Conservation (phyloP, 2,797 vertebrate genomes). For the Gephyroberyx darwinii region DNA sequence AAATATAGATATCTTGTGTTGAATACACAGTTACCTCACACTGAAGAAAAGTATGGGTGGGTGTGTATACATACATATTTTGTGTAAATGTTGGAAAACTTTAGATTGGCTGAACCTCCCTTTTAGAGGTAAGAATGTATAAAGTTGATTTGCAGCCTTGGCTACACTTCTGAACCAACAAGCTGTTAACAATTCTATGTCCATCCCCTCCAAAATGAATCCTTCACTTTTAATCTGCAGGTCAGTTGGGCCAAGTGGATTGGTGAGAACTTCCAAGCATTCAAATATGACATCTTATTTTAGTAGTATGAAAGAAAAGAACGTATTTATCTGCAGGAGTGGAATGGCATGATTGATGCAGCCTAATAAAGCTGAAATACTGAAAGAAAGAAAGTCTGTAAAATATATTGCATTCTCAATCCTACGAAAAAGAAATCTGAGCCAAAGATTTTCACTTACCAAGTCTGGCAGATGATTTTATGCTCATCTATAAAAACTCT, state of each 20-base stretch:
- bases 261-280: neutral
- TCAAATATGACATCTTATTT: conserved; percentile 1
- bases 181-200: neutral
- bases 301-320: conserved; percentile 2
- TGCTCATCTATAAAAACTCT: neutral
- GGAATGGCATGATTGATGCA: neutral
- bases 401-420: neutral
- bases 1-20: neutral
- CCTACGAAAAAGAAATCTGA: neutral
- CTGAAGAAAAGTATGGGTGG: neutral
- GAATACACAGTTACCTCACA: neutral
- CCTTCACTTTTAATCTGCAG: neutral
- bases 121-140: neutral
- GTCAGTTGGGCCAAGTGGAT: no score
- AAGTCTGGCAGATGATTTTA: neutral
- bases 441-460: neutral
- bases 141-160: neutral
- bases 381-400: neutral
- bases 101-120: neutral
- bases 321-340: neutral
- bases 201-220: neutral
- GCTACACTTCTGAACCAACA: neutral
- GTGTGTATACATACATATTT: neutral
- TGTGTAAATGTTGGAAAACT: conserved; percentile 2
- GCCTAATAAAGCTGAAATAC: conserved; percentile 18